Percentiles rank a stretch among this genome's conserved stretches.
Evolutionary conservation across 2,797 vertebrate genomes (phyloP).

Genomic region (Brachymystax lenok): DNA sequence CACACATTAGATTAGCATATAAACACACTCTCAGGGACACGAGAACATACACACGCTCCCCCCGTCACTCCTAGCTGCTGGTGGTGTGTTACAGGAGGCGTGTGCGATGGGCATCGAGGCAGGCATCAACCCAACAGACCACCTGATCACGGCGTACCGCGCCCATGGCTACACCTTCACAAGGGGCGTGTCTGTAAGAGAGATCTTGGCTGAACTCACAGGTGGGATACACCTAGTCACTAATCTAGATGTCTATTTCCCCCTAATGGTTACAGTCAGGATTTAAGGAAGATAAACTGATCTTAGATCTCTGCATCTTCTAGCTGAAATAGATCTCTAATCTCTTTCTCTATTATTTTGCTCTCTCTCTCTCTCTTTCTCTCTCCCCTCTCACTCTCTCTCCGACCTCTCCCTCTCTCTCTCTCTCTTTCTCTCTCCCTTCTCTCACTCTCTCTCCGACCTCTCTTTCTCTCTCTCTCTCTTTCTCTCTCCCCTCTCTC

Average conservation of each 20-base stretch:
- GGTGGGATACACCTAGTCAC: conserved; percentile 67
- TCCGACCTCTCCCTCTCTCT: too few species aligned
- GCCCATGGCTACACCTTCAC: conserved; percentile 90
- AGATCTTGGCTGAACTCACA: conserved; percentile 94
- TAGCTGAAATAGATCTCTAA: neutral
- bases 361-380: neutral
- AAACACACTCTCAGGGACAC: neutral
- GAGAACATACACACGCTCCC: neutral
- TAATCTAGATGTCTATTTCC: neutral
- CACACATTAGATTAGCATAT: neutral
- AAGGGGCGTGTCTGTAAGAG: conserved; percentile 85
- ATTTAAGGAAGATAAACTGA: too few species aligned
- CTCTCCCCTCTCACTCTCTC: neutral
- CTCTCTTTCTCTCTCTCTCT: neutral
- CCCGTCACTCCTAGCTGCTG: neutral
- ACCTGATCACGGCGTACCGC: conserved; percentile 94
- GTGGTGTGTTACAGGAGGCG: conserved; percentile 81
- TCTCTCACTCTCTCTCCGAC: conserved; percentile 49
- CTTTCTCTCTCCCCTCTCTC: neutral
- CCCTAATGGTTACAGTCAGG: neutral
- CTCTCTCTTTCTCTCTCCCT: neutral
- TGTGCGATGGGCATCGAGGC: conserved; percentile 94
- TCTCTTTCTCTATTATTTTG: too few species aligned
- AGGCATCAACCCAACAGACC: conserved; percentile 87
- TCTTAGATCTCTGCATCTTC: neutral